Conservation (phyloP, 1,140 invertebrate genomes). For the Drosophila sturtevanti region DNA sequence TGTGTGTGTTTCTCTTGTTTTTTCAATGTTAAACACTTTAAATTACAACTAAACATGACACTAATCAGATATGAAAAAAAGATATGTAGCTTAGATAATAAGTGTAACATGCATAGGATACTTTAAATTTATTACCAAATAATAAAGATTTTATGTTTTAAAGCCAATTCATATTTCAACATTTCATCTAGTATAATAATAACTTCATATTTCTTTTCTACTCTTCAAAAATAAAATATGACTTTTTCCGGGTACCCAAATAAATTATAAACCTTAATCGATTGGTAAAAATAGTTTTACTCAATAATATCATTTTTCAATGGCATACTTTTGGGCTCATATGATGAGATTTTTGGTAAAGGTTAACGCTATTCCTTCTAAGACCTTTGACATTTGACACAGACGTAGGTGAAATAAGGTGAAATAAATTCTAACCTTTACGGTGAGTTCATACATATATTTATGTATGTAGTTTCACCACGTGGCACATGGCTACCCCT, state of each 20-base stretch:
- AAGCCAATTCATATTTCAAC: too few relatives aligned
- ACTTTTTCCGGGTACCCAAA: too few relatives aligned
- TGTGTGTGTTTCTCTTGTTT: slow-evolving; percentile 12
- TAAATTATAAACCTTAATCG: too few relatives aligned
- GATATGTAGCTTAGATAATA: slow-evolving; percentile 30
- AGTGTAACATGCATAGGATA: not conserved
- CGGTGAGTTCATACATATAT: too few relatives aligned
- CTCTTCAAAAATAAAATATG: too few relatives aligned
- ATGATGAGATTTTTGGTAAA: slow-evolving; percentile 5
- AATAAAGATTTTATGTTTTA: too few relatives aligned
- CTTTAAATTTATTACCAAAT: not conserved
- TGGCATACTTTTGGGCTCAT: slow-evolving; percentile 11
- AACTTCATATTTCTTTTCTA: too few relatives aligned
- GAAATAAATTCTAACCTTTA: not conserved
- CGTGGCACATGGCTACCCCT: not conserved
- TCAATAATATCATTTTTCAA: too few relatives aligned
- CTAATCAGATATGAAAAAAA: not conserved
- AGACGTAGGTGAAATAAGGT: too few relatives aligned
- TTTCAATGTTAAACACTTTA: slow-evolving; percentile 21
- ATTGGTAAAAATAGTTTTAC: too few relatives aligned
- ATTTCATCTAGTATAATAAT: too few relatives aligned
- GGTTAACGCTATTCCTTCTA: not conserved
- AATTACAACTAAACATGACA: slow-evolving; percentile 21
- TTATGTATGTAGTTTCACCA: not conserved
- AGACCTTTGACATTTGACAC: not conserved